These are phyloP conservation scores for Amitus sp. DNA, from an alignment of 2,888 invertebrate species.

Conservation along the genomic window DNA sequence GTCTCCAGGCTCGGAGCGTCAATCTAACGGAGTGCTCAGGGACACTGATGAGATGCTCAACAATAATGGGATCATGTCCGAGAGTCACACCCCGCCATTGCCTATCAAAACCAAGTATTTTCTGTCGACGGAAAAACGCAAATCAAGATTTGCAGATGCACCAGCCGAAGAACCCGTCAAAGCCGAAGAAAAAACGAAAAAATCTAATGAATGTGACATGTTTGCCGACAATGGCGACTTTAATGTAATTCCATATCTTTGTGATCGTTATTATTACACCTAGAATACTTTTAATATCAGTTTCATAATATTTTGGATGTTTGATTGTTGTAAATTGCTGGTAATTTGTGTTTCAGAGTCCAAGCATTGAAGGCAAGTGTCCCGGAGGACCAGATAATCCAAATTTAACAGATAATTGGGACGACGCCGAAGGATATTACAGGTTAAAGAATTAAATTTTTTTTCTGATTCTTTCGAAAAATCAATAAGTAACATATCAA, in stretches of 20 bases:
- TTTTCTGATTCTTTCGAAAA: not conserved
- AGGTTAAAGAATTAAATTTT: conserved; percentile 66
- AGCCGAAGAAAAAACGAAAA: conserved; percentile 62
- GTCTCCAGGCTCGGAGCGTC: conserved; percentile 42
- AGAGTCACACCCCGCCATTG: conserved; percentile 61
- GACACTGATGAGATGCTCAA: conserved; percentile 53
- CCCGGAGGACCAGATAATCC: conserved; percentile 80
- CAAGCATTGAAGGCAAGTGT: conserved; percentile 71
- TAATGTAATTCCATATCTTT: conserved; percentile 76
- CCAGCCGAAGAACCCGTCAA: conserved; percentile 48
- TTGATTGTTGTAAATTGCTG: conserved; percentile 15
- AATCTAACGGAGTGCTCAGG: conserved; percentile 49
- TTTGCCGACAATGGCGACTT: conserved; percentile 87
- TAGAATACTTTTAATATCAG: conserved; percentile 12
- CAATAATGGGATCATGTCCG: conserved; percentile 58
- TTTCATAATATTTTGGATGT: not conserved
- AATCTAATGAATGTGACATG: conserved; percentile 86
- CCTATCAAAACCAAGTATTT: conserved; percentile 56
- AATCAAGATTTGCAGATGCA: conserved; percentile 51
- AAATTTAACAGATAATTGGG: conserved; percentile 98
- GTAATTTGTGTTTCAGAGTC: conserved; percentile 70
- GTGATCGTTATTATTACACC: no score
- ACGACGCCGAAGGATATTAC: conserved; percentile 99
- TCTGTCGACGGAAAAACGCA: conserved; percentile 49
- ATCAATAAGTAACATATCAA: not conserved